Evolutionary conservation across 1,140 invertebrate genomes (phyloP).

Genomic region (Macrosteles quadrilineatus): DNA sequence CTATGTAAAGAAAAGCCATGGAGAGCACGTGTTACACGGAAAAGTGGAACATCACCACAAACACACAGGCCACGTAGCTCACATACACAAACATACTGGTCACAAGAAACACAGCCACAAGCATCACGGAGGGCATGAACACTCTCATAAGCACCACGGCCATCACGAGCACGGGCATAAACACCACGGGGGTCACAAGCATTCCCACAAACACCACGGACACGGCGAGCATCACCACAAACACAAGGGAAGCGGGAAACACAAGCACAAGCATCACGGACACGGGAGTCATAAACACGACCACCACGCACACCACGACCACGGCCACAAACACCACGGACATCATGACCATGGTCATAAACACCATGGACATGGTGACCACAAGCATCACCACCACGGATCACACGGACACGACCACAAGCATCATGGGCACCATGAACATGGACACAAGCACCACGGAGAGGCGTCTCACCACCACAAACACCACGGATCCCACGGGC

Average conservation of each 20-base stretch:
- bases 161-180: background rate
- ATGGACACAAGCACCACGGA: slow-evolving; percentile 27
- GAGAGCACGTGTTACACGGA: background rate
- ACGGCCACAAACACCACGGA: slow-evolving; percentile 23
- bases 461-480: background rate
- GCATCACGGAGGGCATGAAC: background rate
- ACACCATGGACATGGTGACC: slow-evolving; percentile 21
- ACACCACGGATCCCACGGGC: slow-evolving; percentile 1
- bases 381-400: slow-evolving; percentile 23
- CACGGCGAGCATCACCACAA: background rate
- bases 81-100: slow-evolving; percentile 11
- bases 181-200: background rate
- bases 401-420: slow-evolving; percentile 23
- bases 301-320: background rate
- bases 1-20: background rate
- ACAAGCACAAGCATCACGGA: slow-evolving; percentile 7
- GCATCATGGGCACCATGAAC: slow-evolving; percentile 18
- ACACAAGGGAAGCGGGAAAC: background rate
- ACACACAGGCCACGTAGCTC: background rate
- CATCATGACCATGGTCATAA: slow-evolving; percentile 26
- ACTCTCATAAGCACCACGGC: slow-evolving; percentile 4
- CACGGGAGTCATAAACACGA: background rate
- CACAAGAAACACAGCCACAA: background rate
- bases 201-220: slow-evolving; percentile 4
- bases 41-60: slow-evolving; percentile 8